Conservation (phyloP, 2,888 invertebrate genomes). For the Hedya salicella region DNA sequence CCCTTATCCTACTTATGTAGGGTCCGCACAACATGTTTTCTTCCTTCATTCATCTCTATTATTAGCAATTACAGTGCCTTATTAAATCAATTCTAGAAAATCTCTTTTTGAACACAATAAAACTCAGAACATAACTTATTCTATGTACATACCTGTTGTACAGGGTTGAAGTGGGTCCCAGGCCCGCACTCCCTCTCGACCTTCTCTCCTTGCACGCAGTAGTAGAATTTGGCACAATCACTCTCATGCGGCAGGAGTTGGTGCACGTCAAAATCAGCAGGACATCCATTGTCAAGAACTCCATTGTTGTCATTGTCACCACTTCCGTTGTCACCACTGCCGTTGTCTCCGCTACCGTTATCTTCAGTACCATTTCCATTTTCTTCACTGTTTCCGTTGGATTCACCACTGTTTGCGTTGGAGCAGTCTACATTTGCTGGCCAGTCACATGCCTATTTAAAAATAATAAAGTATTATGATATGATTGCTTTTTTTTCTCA, state of each 20-base stretch:
- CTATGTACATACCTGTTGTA: conserved; percentile 28
- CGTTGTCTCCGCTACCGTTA: not conserved
- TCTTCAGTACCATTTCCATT: conserved; percentile 22
- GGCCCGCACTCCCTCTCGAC: conserved; percentile 37
- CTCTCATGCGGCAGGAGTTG: conserved; percentile 45
- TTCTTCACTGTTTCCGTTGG: conserved; percentile 8
- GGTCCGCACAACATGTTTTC: too few species aligned
- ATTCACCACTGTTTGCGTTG: conserved; percentile 36
- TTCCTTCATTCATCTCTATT: too few species aligned
- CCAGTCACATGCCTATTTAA: conserved; percentile 51
- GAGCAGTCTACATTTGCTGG: conserved; percentile 50
- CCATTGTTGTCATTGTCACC: conserved; percentile 28
- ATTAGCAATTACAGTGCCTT: too few species aligned
- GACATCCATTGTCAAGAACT: conserved; percentile 41
- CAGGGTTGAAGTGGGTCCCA: conserved; percentile 45
- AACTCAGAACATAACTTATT: not conserved
- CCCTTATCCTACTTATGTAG: too few species aligned
- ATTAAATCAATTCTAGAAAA: too few species aligned
- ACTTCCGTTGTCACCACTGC: conserved; percentile 33
- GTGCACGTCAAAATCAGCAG: conserved; percentile 44
- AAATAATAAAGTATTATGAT: not conserved
- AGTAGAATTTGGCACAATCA: conserved; percentile 47
- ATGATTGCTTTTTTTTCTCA: too few species aligned
- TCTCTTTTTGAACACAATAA: too few species aligned
- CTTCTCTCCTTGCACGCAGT: conserved; percentile 45